Conservation (phyloP, 2,113 vertebrate species). For the Otus sunia region DNA sequence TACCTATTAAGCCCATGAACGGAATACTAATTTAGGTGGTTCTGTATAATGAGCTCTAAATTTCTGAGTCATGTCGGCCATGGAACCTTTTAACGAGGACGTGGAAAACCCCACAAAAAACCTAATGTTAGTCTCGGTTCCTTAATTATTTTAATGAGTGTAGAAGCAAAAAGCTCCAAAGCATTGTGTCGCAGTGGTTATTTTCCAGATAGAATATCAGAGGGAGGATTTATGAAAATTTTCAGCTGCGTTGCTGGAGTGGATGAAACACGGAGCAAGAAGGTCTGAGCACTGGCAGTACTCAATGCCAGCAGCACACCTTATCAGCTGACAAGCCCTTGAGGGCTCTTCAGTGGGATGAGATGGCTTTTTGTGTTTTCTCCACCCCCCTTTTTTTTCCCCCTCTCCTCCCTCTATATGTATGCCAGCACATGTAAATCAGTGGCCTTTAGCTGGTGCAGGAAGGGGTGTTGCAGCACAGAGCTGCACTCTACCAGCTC, state of each 20-base stretch:
- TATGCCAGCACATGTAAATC: neutral
- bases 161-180: constrained; percentile 35
- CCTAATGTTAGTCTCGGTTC: neutral
- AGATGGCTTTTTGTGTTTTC: neutral
- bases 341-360: neutral
- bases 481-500: neutral
- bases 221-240: neutral
- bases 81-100: constrained; percentile 16
- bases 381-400: too few relatives aligned
- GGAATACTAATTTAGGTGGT: constrained; percentile 47
- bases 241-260: neutral
- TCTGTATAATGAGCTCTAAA: constrained; percentile 57
- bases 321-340: neutral
- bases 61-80: constrained; percentile 39
- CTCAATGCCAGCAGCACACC: neutral
- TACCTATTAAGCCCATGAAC: constrained; percentile 48
- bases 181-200: neutral
- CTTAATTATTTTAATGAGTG: constrained; percentile 54
- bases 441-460: neutral
- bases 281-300: neutral
- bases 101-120: constrained; percentile 24
- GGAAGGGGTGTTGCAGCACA: fast-evolving
- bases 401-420: fast-evolving
- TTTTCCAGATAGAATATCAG: constrained; percentile 2
- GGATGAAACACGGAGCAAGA: neutral